These are phyloP conservation scores for Buathra laborator DNA, from an alignment of 2,888 invertebrate genomes.

Conservation along the genomic window DNA sequence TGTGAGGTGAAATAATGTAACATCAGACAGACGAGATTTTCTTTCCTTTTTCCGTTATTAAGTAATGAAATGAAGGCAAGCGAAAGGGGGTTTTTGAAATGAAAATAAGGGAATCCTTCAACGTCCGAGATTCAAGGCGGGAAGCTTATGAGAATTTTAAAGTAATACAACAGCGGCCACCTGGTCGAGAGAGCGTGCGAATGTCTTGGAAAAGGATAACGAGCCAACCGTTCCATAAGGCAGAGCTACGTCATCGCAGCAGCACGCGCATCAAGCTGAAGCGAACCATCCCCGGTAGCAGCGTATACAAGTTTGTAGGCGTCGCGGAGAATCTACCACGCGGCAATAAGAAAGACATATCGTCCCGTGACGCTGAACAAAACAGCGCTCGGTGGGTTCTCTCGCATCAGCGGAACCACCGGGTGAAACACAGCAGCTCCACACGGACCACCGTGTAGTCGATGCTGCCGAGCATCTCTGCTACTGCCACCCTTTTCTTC, in stretches of 20 bases:
- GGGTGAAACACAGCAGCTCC: conserved; percentile 3
- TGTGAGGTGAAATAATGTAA: conserved; percentile 5
- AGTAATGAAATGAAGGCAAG: not conserved
- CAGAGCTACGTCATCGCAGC: conserved; percentile 46
- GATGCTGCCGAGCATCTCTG: conserved; percentile 1
- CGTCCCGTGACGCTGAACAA: conserved; percentile 59
- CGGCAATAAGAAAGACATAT: conserved; percentile 65
- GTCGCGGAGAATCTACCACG: conserved; percentile 54
- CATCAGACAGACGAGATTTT: conserved; percentile 1
- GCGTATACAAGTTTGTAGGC: conserved; percentile 57
- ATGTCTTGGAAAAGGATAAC: conserved; percentile 33
- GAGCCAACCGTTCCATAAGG: conserved; percentile 15
- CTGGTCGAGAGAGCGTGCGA: not conserved
- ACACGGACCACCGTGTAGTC: conserved; percentile 6
- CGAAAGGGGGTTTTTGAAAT: not conserved
- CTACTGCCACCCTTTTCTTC: conserved; percentile 45
- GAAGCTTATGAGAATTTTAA: conserved; percentile 19
- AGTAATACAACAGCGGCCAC: conserved; percentile 23
- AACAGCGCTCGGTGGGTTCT: conserved; percentile 50
- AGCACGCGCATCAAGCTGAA: conserved; percentile 26
- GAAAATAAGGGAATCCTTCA: not conserved
- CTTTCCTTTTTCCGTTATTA: not conserved
- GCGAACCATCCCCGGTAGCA: not conserved
- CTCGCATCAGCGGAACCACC: conserved; percentile 38
- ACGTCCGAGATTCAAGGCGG: not conserved